Evolutionary conservation across 2,113 vertebrate species (phyloP).

Genomic region (Macquaria australasica): DNA sequence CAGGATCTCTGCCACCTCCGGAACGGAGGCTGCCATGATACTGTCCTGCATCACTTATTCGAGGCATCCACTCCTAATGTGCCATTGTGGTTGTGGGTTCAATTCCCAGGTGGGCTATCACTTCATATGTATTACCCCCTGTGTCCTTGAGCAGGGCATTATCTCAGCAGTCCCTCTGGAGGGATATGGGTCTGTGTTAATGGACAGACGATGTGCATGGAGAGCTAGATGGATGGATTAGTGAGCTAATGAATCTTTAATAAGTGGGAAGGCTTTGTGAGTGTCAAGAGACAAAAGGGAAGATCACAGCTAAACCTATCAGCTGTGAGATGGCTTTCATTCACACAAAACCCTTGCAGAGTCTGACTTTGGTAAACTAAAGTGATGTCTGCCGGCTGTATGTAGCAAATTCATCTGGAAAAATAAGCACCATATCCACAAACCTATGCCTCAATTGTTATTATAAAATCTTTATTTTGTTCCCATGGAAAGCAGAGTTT

Average conservation of each 20-base stretch:
- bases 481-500: not conserved
- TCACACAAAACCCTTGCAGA: slow-evolving; percentile 21
- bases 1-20: slow-evolving; percentile 55
- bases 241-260: slow-evolving; percentile 81
- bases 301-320: slow-evolving; percentile 66
- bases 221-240: slow-evolving; percentile 77
- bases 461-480: not conserved
- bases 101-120: slow-evolving; percentile 74
- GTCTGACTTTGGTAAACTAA: slow-evolving; percentile 38
- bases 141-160: slow-evolving; percentile 81
- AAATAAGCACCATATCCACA: not conserved
- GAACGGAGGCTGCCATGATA: slow-evolving; percentile 56
- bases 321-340: slow-evolving; percentile 55
- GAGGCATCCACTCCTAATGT: slow-evolving; percentile 66
- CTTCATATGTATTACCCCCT: slow-evolving; percentile 68
- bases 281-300: slow-evolving; percentile 67
- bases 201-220: slow-evolving; percentile 67
- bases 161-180: slow-evolving; percentile 66
- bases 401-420: not conserved
- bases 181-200: slow-evolving; percentile 68
- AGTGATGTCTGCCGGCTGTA: slow-evolving; percentile 3
- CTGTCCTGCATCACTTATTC: slow-evolving; percentile 61
- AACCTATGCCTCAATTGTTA: not conserved
- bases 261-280: slow-evolving; percentile 72
- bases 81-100: slow-evolving; percentile 75